These are phyloP conservation scores for Anneissia japonica DNA, from an alignment of 35 echinoderm and acorn worm species.

Conservation along the genomic window DNA sequence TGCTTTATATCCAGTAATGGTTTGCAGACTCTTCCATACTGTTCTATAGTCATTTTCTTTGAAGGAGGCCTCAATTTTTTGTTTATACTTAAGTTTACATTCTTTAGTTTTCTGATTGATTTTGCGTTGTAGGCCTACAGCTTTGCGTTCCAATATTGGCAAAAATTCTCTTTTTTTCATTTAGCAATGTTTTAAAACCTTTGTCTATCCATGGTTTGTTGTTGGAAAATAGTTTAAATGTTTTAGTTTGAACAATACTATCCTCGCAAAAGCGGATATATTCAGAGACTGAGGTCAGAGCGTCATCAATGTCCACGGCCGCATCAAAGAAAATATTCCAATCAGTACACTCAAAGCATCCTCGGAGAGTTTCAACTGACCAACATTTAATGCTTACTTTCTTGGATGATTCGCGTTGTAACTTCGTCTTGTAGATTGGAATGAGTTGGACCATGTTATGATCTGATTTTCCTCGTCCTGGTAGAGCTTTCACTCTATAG, in stretches of 20 bases:
- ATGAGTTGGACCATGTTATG: neutral
- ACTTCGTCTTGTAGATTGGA: neutral
- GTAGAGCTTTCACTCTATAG: neutral
- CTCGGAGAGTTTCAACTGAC: neutral
- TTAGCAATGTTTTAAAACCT: neutral
- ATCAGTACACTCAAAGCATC: constrained; percentile 5
- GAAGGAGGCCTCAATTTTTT: too few species aligned
- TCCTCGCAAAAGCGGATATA: constrained; percentile 26
- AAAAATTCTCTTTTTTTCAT: too few species aligned
- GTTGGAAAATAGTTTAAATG: neutral
- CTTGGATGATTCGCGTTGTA: neutral
- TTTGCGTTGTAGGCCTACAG: too few species aligned
- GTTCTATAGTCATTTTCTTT: too few species aligned
- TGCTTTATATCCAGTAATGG: too few species aligned
- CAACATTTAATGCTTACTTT: neutral
- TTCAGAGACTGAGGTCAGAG: neutral
- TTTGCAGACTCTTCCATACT: too few species aligned
- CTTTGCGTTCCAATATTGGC: too few species aligned
- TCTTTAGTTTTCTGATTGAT: too few species aligned
- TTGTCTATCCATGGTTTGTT: constrained; percentile 12
- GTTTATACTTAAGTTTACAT: too few species aligned
- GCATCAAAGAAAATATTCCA: constrained; percentile 5
- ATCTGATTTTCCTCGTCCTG: neutral
- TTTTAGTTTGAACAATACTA: constrained; percentile 1
- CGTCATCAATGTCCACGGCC: neutral